A percentile compares a stretch with the other conserved stretches of the same genome.
Evolutionary conservation across 2,113 vertebrate genomes (phyloP).

Genomic region (Podiceps cristatus): DNA sequence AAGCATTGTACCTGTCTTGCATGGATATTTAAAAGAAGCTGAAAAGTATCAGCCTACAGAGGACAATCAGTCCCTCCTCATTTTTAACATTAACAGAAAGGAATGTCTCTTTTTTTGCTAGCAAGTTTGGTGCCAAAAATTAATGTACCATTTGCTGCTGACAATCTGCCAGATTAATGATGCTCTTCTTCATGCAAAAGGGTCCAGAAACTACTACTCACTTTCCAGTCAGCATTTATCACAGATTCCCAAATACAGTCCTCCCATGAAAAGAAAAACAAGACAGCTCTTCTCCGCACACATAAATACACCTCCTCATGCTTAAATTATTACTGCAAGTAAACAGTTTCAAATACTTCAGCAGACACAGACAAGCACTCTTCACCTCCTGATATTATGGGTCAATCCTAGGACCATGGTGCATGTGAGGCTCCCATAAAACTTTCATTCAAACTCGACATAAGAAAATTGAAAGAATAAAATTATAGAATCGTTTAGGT

Average conservation of each 20-base stretch:
- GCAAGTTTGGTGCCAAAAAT: conserved; percentile 45
- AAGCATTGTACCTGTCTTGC: background rate
- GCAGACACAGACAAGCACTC: accelerated
- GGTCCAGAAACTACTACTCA: conserved; percentile 50
- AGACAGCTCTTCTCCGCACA: background rate
- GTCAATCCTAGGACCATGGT: background rate
- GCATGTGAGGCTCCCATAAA: background rate
- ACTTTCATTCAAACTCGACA: background rate
- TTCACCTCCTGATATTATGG: background rate
- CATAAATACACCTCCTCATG: background rate
- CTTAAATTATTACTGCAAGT: background rate
- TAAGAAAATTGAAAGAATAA: background rate
- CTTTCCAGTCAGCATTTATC: conserved; percentile 36
- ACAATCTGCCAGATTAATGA: conserved; percentile 27
- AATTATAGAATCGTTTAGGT: background rate
- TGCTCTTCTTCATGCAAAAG: conserved; percentile 30
- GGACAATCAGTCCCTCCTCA: background rate
- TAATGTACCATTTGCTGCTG: conserved; percentile 57
- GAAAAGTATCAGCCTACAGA: background rate
- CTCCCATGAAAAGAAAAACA: background rate
- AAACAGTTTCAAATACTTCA: background rate
- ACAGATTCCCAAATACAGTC: background rate
- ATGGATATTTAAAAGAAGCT: background rate
- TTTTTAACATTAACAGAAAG: background rate
- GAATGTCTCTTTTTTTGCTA: background rate